These are phyloP conservation scores for Armadillidium nasatum DNA, from an alignment of 1,140 invertebrate species.

Conservation along the genomic window DNA sequence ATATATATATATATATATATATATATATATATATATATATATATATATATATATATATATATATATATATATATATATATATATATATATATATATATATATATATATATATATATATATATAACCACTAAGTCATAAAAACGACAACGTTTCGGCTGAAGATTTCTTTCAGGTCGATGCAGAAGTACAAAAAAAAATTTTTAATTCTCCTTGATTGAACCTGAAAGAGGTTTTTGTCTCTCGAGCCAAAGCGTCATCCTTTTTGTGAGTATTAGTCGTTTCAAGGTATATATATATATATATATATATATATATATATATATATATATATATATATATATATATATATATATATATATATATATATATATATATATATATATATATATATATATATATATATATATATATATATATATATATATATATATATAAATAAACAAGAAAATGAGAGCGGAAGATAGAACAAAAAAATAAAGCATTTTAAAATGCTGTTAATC, in stretches of 20 bases:
- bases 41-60: conserved; percentile 44
- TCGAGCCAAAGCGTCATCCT: too few species aligned
- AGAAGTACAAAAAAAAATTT: too few species aligned
- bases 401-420: conserved; percentile 45
- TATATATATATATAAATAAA: conserved; percentile 47
- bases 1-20: conserved; percentile 34
- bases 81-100: conserved; percentile 47
- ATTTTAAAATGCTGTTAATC: too few species aligned
- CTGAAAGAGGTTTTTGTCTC: too few species aligned
- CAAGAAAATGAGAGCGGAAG: too few species aligned
- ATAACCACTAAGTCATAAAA: too few species aligned
- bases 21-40: conserved; percentile 30
- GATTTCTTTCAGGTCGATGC: too few species aligned
- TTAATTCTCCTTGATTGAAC: too few species aligned
- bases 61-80: conserved; percentile 47
- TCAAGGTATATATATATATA: too few species aligned
- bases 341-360: conserved; percentile 41
- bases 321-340: conserved; percentile 33
- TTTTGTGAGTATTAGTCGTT: too few species aligned
- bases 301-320: conserved; percentile 32
- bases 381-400: conserved; percentile 47
- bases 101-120: conserved; percentile 45
- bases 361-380: conserved; percentile 47
- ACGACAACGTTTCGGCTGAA: too few species aligned
- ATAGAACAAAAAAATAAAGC: too few species aligned